Conservation (phyloP, 2,888 invertebrate species). For the Drosophila mimica region DNA sequence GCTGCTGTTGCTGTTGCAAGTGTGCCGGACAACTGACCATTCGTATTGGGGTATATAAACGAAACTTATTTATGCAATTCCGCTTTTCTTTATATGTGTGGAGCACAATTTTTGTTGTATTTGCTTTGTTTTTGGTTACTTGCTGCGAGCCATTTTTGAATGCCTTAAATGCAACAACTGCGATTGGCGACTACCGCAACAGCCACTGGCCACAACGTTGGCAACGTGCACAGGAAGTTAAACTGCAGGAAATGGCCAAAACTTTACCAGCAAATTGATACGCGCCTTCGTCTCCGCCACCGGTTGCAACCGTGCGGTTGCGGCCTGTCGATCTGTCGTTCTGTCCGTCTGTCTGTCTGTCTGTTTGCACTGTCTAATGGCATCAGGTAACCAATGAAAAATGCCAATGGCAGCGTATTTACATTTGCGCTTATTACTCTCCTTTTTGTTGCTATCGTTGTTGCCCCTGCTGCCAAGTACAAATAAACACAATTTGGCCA, state of each 20-base stretch:
- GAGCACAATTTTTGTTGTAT: slow-evolving; percentile 32
- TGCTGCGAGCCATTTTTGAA: slow-evolving; percentile 20
- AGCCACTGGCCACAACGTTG: slow-evolving; percentile 18
- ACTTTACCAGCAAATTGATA: slow-evolving; percentile 70
- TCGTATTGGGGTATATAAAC: slow-evolving; percentile 44
- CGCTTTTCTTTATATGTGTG: slow-evolving; percentile 45
- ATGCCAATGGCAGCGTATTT: slow-evolving; percentile 61
- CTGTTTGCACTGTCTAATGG: slow-evolving; percentile 71
- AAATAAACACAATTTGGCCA: slow-evolving; percentile 57
- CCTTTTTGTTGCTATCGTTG: neutral
- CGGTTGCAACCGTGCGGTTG: neutral
- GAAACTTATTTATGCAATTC: slow-evolving; percentile 73
- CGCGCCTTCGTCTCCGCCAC: slow-evolving; percentile 25
- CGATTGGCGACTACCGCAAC: slow-evolving; percentile 15
- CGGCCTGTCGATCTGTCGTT: slow-evolving; percentile 57
- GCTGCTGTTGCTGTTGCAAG: neutral
- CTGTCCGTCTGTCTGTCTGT: slow-evolving; percentile 42
- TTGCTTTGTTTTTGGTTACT: slow-evolving; percentile 32
- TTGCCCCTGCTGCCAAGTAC: slow-evolving; percentile 18
- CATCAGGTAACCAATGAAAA: slow-evolving; percentile 72
- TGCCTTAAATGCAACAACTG: slow-evolving; percentile 45
- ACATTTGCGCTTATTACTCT: slow-evolving; percentile 62
- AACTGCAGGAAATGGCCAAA: slow-evolving; percentile 46
- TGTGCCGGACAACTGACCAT: slow-evolving; percentile 44
- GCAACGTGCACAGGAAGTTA: slow-evolving; percentile 59